Conservation (phyloP, 2,797 vertebrate genomes). For the Brotula barbata region DNA sequence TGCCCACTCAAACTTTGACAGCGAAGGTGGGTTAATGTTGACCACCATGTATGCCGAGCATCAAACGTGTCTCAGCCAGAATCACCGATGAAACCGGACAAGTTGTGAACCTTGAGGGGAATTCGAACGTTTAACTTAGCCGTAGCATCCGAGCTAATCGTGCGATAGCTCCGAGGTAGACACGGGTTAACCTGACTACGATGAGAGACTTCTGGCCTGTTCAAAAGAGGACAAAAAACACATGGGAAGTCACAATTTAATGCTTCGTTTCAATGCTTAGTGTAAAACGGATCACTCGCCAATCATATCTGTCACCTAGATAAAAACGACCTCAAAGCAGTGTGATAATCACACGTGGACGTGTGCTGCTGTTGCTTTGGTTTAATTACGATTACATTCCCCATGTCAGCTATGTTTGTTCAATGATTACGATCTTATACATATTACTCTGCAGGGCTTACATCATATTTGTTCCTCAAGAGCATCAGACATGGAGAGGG, state of each 20-base stretch:
- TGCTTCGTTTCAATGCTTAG: too few species aligned
- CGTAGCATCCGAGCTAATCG: neutral
- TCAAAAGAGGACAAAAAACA: too few species aligned
- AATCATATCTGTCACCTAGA: too few species aligned
- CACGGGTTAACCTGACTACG: too few species aligned
- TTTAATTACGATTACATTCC: slow-evolving; percentile 3
- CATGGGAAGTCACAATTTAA: too few species aligned
- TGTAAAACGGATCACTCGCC: too few species aligned
- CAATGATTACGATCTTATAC: slow-evolving; percentile 9
- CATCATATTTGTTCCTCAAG: neutral
- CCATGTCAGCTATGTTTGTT: neutral
- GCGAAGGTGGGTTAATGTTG: slow-evolving; percentile 54
- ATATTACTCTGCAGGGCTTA: neutral
- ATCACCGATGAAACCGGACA: slow-evolving; percentile 67
- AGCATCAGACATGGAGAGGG: neutral
- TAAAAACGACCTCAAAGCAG: too few species aligned
- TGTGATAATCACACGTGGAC: too few species aligned
- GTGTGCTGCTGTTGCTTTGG: neutral
- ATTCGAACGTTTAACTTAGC: slow-evolving; percentile 18
- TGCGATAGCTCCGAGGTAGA: too few species aligned
- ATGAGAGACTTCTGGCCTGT: too few species aligned
- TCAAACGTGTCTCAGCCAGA: slow-evolving; percentile 67
- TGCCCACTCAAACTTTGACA: slow-evolving; percentile 43
- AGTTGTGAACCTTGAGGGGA: slow-evolving; percentile 36
- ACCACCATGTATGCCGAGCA: slow-evolving; percentile 57